A percentile compares a stretch with the other conserved stretches of the same genome.
These are phyloP conservation scores for Dipodomys spectabilis DNA, from an alignment of 2,113 vertebrate species.

Conservation along the genomic window DNA sequence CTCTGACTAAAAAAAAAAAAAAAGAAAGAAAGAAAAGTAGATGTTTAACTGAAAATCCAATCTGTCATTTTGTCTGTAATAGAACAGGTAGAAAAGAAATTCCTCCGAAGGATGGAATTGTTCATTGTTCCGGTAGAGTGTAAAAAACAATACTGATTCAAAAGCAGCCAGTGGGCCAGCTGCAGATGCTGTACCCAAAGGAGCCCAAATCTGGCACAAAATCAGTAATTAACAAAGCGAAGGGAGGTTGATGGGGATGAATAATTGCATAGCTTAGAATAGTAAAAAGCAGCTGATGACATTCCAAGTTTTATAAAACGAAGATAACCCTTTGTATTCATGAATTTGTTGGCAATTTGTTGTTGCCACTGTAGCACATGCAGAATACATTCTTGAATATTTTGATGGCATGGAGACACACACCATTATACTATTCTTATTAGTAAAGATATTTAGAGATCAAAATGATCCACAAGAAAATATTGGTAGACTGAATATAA, in stretches of 20 bases:
- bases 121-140: conserved; percentile 57
- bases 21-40: too few species aligned
- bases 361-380: background rate
- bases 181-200: conserved; percentile 54
- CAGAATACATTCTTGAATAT: conserved; percentile 1
- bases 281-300: conserved; percentile 14
- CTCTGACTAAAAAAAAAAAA: conserved; percentile 25
- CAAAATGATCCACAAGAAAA: conserved; percentile 51
- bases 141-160: conserved; percentile 67
- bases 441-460: conserved; percentile 40
- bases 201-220: conserved; percentile 33
- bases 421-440: conserved; percentile 1
- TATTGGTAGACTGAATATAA: conserved; percentile 5
- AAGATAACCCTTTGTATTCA: conserved; percentile 28
- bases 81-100: conserved; percentile 43
- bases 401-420: background rate
- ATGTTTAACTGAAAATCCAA: conserved; percentile 26
- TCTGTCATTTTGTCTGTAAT: conserved; percentile 30
- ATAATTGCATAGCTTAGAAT: background rate
- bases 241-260: conserved; percentile 46
- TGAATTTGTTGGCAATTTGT: conserved; percentile 18
- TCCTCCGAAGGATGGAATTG: conserved; percentile 64
- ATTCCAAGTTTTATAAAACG: conserved; percentile 40
- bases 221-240: conserved; percentile 57
- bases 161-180: conserved; percentile 54